Base-by-base conservation (phyloP, 2,888 invertebrate genomes). In the Saturnia pavonia region DNA sequence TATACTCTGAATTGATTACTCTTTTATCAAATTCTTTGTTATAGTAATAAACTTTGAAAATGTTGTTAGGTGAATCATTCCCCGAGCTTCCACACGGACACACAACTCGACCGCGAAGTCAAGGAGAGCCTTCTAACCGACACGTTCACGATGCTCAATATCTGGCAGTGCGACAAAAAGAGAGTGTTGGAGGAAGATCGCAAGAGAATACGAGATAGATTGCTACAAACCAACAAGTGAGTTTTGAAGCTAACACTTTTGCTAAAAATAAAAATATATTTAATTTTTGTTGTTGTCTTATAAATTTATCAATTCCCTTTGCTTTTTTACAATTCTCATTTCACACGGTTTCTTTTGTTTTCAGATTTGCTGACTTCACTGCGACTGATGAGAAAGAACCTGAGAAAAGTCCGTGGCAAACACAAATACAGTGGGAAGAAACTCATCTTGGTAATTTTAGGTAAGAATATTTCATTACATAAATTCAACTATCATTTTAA, bases 21-120 rank as follows among this genome's bases (percentile, higher is more conserved):
- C 34, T 34, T 34, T 34, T 34, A 34, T 34, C 34, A 6, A 34
- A 34, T 34, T 34, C 34, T 34, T n/a, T n/a, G n/a, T n/a, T 34
- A 34, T 34, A 34, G 2, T 6, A 34, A 34, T 34, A 34, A 34
- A 34, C 34, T 34, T 34, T 34, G 34, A 34, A 34, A 34, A 34
- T 34, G 34, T 40, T 65, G 7, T 34, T 40, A 96, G 96, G 97
- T 97, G 9, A 99, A 98, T 89, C 98, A 98, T 87, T 98, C 98
- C 14, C 98, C 98, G 0, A 98, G 98, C 88, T 98, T 98, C 85
- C 97, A 98, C 87, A 98, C 97, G 16, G 98, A 98, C 85, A 97
- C 98, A 1, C 95, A 96, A 74, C 93, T 98, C 67, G 98, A 99
- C 88, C 95, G 95, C 74, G 97, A 98, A 82, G 97, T 99, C 54